Evolutionary conservation across 2,113 vertebrate species (phyloP).

Genomic region (Lagenorhynchus albirostris): DNA sequence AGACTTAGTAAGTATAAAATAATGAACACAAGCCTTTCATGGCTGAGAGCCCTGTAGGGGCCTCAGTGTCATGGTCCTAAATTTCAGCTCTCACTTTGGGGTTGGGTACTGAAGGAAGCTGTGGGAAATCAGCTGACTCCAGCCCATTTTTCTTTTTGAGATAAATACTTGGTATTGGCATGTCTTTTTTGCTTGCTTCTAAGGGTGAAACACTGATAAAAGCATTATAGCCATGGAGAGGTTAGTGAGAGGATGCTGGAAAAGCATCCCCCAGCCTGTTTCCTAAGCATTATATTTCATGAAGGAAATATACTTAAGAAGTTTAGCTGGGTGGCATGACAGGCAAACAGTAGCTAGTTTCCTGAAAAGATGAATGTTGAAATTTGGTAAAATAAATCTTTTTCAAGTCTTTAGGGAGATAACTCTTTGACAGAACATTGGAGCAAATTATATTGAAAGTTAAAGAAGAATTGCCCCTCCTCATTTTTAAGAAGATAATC

Average conservation of each 20-base stretch:
- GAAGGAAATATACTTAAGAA: background rate
- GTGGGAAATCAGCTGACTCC: background rate
- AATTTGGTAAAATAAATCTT: constrained; percentile 20
- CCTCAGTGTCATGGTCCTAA: background rate
- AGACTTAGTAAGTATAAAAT: background rate
- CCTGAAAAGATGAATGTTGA: constrained; percentile 14
- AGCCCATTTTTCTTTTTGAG: background rate
- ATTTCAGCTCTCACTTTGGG: background rate
- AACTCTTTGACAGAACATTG: background rate
- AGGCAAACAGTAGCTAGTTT: background rate
- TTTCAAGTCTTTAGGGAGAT: background rate
- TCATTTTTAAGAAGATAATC: background rate
- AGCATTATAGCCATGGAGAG: background rate
- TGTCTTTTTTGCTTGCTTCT: background rate
- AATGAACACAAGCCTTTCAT: background rate
- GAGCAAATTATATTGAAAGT: background rate
- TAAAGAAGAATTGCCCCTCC: background rate
- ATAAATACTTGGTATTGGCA: background rate
- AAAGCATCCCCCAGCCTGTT: background rate
- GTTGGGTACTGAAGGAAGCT: background rate
- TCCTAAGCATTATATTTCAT: background rate
- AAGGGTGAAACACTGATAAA: background rate
- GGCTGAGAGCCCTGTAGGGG: background rate
- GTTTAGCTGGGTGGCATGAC: background rate
- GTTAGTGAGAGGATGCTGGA: background rate